Conservation (phyloP, 2,797 vertebrate species). For the Crenichthys baileyi region DNA sequence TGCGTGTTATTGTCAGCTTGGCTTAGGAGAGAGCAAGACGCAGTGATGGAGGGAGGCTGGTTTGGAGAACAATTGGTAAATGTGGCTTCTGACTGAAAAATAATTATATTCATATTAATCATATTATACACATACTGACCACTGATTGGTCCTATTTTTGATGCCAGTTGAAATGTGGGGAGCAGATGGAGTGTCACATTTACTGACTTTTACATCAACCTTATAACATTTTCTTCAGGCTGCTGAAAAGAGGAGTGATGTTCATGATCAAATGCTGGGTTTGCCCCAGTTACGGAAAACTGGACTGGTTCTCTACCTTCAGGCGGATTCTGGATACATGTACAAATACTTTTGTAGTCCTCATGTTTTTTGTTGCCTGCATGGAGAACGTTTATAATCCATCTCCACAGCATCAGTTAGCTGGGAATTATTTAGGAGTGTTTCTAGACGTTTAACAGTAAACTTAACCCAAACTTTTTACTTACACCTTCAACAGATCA, state of each 20-base stretch:
- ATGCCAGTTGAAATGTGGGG: not conserved
- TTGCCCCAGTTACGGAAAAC: no score
- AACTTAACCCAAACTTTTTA: not conserved
- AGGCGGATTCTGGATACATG: no score
- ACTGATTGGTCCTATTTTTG: not conserved
- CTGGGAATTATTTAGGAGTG: not conserved
- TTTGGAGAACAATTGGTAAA: not conserved
- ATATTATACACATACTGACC: not conserved
- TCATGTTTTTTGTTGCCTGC: no score
- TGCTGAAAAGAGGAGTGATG: no score
- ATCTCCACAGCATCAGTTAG: no score
- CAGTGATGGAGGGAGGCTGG: not conserved
- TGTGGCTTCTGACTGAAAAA: not conserved
- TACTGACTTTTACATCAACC: not conserved
- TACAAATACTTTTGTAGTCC: no score
- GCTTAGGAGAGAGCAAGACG: not conserved
- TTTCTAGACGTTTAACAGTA: no score
- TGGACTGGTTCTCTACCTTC: not conserved
- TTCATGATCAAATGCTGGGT: no score
- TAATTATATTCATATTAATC: not conserved
- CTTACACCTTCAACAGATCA: not conserved
- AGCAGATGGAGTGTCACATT: not conserved
- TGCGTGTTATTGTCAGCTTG: slow-evolving; percentile 24
- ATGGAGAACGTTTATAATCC: not conserved
- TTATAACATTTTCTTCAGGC: not conserved